Conservation (phyloP, 1,140 invertebrate genomes). For the Phymastichus coffea region DNA sequence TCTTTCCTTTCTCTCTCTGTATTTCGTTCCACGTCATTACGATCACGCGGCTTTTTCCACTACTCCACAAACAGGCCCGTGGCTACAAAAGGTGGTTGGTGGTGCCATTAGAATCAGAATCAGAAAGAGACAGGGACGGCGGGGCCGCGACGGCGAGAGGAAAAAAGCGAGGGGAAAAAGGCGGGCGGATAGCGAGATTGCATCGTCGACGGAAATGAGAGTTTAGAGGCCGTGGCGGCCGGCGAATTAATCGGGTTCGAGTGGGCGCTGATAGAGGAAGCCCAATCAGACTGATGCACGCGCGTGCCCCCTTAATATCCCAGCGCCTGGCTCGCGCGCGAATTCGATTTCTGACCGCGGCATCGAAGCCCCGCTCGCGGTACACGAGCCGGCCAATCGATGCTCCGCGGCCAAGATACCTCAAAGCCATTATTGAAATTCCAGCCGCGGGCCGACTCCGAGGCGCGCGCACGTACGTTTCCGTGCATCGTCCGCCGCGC, state of each 20-base stretch:
- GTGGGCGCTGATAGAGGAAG: neutral
- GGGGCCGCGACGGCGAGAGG: too few relatives aligned
- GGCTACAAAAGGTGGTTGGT: too few relatives aligned
- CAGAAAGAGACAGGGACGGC: neutral
- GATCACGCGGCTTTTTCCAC: neutral
- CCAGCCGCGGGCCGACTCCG: too few relatives aligned
- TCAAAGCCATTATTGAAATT: slow-evolving; percentile 25
- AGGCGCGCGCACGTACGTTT: too few relatives aligned
- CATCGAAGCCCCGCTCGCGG: slow-evolving; percentile 7
- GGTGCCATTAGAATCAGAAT: too few relatives aligned
- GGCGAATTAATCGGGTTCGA: slow-evolving; percentile 24
- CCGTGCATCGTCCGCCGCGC: neutral
- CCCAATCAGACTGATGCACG: slow-evolving; percentile 18
- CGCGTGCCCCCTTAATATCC: neutral
- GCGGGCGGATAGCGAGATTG: neutral
- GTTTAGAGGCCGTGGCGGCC: slow-evolving; percentile 4
- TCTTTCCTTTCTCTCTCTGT: slow-evolving; percentile 17
- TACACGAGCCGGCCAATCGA: neutral
- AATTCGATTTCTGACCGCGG: slow-evolving; percentile 9
- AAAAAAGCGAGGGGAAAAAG: too few relatives aligned
- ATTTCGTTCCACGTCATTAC: slow-evolving; percentile 16
- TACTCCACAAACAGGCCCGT: neutral
- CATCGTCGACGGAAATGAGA: slow-evolving; percentile 11
- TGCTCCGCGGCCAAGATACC: neutral
- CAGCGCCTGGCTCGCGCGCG: too few relatives aligned